Base-by-base conservation (phyloP, 2,888 invertebrate genomes). In the Strigamia crassipes region DNA sequence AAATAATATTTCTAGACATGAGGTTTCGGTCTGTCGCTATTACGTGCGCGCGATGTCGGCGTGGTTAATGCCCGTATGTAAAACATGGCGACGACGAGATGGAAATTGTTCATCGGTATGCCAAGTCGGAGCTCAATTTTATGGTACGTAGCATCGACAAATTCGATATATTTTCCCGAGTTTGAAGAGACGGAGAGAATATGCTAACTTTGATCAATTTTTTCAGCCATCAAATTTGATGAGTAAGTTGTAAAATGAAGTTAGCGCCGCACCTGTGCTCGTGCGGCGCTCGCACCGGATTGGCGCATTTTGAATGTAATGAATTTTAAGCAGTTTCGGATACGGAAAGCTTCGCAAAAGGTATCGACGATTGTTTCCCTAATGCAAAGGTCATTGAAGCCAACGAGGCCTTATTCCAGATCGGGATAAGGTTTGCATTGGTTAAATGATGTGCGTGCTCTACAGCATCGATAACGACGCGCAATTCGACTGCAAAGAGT, bases 391-490 rank as follows among this genome's bases (percentile, higher is more conserved):
- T 73, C 73, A 73, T 73, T 31, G 73, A 73, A 13, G 4, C 27
- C 73, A 73, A 73, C 73, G 73, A 73, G 73, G 73, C 73, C 31
- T 73, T 31, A 73, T n/a, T 73, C 31, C 73, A 73, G 10, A 73
- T 73, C 73, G 4, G 13, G 73, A 31, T 38, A 38, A 38, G 38
- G 38, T 31, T 12, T 73, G 31, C 23, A 73, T 27, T 73, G 23
- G 66, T 23, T 27, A 23, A 66, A 66, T 66, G 66, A 66, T 66
- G 66, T 66, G 73, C 73, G 73, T 73, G 73, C 27, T 73, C 10
- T 5, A 73, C 27, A 73, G 27, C 73, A 73, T 73, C 31, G 27
- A 73, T 73, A 73, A 5, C 10, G 15, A 18, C 27, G 31, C 21
- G 56, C 56, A 56, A 56, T 56, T 56, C 56, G 9, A 18, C 56